Evolutionary conservation across 2,797 vertebrate species (phyloP).

Genomic region (Bucorvus abyssinicus): DNA sequence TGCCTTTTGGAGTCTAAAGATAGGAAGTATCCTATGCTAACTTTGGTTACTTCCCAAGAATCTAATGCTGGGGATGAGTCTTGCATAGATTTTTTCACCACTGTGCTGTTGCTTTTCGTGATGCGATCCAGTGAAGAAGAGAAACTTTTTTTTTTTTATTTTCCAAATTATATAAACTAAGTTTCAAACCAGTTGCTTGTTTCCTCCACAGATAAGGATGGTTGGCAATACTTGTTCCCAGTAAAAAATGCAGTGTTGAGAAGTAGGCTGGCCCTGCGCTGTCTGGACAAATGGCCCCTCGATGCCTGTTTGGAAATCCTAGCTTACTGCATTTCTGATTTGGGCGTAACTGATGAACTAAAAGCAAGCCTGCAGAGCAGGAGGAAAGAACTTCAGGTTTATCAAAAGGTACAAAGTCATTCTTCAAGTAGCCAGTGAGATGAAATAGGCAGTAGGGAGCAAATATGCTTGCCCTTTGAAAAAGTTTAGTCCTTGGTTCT

Average conservation of each 20-base stretch:
- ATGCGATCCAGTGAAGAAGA: not conserved
- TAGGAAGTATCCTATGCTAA: not conserved
- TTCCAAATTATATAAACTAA: not conserved
- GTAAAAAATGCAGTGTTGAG: conserved; percentile 84
- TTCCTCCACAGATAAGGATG: conserved; percentile 74
- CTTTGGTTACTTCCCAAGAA: not conserved
- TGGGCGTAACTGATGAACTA: conserved; percentile 68
- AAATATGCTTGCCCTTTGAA: not conserved
- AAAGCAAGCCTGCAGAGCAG: conserved; percentile 78
- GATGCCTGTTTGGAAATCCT: conserved; percentile 87
- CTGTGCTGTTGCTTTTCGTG: not conserved
- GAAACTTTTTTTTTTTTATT: not conserved
- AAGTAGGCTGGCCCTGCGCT: conserved; percentile 81
- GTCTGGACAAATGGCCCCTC: conserved; percentile 88
- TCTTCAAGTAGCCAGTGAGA: not conserved
- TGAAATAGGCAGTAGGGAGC: not conserved
- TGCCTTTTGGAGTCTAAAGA: not conserved
- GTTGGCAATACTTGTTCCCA: conserved; percentile 83
- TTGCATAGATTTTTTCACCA: not conserved
- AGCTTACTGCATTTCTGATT: conserved; percentile 87
- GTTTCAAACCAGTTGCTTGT: not conserved
- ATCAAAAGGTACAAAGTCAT: conserved; percentile 80
- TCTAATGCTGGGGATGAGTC: not conserved
- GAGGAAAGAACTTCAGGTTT: conserved; percentile 86
- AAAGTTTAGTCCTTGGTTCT: not conserved